Conservation (phyloP, 2,888 invertebrate species). For the Yponomeuta sedellus region DNA sequence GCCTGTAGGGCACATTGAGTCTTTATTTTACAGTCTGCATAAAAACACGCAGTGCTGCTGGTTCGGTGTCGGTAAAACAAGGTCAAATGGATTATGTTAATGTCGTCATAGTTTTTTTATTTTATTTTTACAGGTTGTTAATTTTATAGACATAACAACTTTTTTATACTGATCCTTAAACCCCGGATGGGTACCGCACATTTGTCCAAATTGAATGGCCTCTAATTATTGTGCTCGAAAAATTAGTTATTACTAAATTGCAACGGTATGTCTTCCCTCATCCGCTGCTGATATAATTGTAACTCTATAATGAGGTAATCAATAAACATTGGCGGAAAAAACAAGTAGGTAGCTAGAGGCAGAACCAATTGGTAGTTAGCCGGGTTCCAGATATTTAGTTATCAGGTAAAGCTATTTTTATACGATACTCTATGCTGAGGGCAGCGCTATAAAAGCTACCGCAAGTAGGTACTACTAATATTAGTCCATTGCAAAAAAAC, state of each 20-base stretch:
- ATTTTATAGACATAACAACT: not conserved
- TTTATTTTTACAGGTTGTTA: not conserved
- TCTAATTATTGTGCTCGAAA: slow-evolving; percentile 12
- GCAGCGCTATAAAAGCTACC: no score
- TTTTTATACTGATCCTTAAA: not conserved
- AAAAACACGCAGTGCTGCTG: no score
- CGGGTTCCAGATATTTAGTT: no score
- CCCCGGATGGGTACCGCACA: not conserved
- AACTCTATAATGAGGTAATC: slow-evolving; percentile 14
- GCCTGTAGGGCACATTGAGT: no score
- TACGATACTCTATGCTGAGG: no score
- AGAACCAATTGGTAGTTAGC: not conserved
- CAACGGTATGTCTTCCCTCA: slow-evolving; percentile 12
- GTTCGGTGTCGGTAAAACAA: no score
- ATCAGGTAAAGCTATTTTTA: no score
- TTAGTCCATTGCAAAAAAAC: no score
- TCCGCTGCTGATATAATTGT: slow-evolving; percentile 4
- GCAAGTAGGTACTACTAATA: no score
- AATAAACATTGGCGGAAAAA: slow-evolving; percentile 10
- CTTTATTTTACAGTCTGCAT: no score
- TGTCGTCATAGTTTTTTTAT: not conserved
- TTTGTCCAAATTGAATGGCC: slow-evolving; percentile 6
- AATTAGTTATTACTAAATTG: slow-evolving; percentile 16
- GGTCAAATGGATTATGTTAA: no score
- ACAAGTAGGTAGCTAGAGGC: not conserved